Conservation (phyloP, 2,888 invertebrate species). For the Danaus chrysippus region DNA sequence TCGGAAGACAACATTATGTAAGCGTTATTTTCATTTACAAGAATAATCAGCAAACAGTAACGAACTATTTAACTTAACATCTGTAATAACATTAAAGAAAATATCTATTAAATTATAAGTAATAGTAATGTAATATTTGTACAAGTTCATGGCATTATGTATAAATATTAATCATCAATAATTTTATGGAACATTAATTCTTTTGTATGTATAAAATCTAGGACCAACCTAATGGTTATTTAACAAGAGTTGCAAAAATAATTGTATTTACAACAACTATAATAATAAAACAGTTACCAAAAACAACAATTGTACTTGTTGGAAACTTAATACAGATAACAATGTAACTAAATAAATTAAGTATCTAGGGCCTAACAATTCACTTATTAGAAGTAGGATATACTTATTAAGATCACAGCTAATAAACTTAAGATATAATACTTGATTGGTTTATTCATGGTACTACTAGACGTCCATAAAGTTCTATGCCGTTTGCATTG, state of each 20-base stretch:
- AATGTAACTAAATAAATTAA: slow-evolving; percentile 17
- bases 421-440: slow-evolving; percentile 35
- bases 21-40: too few species aligned
- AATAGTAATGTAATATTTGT: background rate
- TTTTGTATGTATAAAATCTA: background rate
- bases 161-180: background rate
- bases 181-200: background rate
- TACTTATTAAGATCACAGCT: slow-evolving; percentile 45
- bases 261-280: too few species aligned
- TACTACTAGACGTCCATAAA: slow-evolving; percentile 38
- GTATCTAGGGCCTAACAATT: slow-evolving; percentile 24
- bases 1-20: too few species aligned
- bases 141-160: background rate
- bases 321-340: background rate
- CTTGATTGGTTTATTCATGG: slow-evolving; percentile 33
- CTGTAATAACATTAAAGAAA: too few species aligned
- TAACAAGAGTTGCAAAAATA: too few species aligned
- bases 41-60: too few species aligned
- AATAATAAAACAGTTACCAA: too few species aligned
- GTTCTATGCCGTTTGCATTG: slow-evolving; percentile 46
- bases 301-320: background rate
- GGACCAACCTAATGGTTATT: background rate
- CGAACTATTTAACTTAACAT: too few species aligned
- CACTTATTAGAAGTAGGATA: slow-evolving; percentile 34
- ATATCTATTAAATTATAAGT: too few species aligned